These are phyloP conservation scores for Vespertilio murinus DNA, from an alignment of 2,797 vertebrate genomes.

Conservation along the genomic window DNA sequence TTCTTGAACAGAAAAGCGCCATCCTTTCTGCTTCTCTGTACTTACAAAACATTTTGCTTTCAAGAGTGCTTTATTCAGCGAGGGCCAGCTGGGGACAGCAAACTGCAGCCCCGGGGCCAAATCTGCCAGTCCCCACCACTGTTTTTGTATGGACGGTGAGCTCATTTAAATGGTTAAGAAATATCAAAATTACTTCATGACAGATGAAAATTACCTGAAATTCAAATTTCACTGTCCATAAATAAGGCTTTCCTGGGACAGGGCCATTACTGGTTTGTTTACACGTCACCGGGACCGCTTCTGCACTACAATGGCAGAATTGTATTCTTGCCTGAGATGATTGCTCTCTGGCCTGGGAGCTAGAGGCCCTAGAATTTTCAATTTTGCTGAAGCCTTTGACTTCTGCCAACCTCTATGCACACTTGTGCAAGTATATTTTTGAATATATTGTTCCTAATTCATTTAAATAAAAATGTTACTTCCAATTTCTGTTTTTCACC, in stretches of 20 bases:
- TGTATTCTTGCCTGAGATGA: neutral
- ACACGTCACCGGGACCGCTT: neutral
- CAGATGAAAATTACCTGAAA: neutral
- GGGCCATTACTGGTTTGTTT: neutral
- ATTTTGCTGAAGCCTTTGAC: neutral
- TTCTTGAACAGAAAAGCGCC: slow-evolving; percentile 52
- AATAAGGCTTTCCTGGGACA: neutral
- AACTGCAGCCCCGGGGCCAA: neutral
- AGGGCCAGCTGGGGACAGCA: neutral
- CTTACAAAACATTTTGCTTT: neutral
- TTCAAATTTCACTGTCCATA: neutral
- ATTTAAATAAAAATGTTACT: neutral
- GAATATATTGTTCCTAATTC: neutral
- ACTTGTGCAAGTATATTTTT: neutral
- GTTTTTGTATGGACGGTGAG: neutral
- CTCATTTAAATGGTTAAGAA: neutral
- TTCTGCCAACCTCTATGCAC: neutral
- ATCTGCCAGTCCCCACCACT: neutral
- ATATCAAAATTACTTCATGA: neutral
- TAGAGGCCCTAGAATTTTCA: neutral
- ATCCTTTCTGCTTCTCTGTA: slow-evolving; percentile 50
- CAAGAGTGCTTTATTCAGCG: neutral
- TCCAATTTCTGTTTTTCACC: neutral
- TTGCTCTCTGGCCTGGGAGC: neutral
- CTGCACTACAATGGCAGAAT: neutral